These are phyloP conservation scores for Epinephelus lanceolatus DNA, from an alignment of 2,113 vertebrate species.

Conservation along the genomic window DNA sequence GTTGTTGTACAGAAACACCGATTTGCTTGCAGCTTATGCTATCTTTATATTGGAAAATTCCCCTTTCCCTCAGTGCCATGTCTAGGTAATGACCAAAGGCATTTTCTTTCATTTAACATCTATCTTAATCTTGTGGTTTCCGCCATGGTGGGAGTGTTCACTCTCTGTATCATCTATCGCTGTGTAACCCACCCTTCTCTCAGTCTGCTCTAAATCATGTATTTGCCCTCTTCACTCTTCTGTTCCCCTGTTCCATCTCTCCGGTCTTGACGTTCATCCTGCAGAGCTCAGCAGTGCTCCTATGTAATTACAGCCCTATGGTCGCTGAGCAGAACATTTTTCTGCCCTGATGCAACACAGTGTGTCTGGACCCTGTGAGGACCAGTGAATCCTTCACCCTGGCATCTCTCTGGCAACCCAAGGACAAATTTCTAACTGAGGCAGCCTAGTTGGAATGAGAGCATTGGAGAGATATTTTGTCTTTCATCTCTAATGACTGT, in stretches of 20 bases:
- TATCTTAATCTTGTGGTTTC: background rate
- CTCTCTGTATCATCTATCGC: background rate
- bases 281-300: slow-evolving; percentile 83
- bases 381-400: slow-evolving; percentile 65
- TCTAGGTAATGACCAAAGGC: background rate
- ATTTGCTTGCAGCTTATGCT: background rate
- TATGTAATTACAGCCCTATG: slow-evolving; percentile 84
- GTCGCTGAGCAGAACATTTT: slow-evolving; percentile 86
- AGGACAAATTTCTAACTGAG: slow-evolving; percentile 22
- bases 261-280: slow-evolving; percentile 75
- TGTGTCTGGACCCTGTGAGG: slow-evolving; percentile 66
- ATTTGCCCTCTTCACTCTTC: slow-evolving; percentile 34
- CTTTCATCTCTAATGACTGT: background rate
- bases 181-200: background rate
- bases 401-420: slow-evolving; percentile 53
- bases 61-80: background rate
- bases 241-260: slow-evolving; percentile 46
- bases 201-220: slow-evolving; percentile 19
- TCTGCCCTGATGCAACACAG: slow-evolving; percentile 82
- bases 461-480: background rate
- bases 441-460: slow-evolving; percentile 17
- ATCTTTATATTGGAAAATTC: background rate
- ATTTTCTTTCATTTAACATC: background rate
- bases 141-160: background rate
- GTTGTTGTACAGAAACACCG: background rate